Evolutionary conservation across 2,888 invertebrate genomes (phyloP), one percentile per base, ranked within the genome.

Genomic region (Drosophila phalerata): DNA sequence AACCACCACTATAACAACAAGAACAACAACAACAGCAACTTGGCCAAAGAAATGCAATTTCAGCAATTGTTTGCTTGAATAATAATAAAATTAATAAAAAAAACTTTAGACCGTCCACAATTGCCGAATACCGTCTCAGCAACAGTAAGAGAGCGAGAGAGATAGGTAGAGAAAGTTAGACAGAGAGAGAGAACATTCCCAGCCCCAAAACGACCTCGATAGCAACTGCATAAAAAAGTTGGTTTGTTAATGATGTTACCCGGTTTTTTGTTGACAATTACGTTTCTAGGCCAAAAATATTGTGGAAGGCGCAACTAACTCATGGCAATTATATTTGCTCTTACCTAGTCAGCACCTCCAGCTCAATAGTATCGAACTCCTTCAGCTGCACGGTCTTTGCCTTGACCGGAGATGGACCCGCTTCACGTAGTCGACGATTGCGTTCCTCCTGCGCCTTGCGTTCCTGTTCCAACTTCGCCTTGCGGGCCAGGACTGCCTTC

Each of bases 311-410:
- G 47, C 64, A 28, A 37, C 37, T 19, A 28, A 37, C 37, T 19
- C 6, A 19, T 47, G 17, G 30, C 40, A n/a, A 10, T 43, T 8
- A 28, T 17, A 13, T n/a, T n/a, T n/a, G 19, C 53, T 65, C 80
- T 92, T 92, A 96, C 96, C 97, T 97, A 74, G 94, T 93, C 67
- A 95, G 94, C 89, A 97, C 94, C 93, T 96, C 96, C 91, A 97
- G 93, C 92, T 96, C 95, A 90, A 97, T 95, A 42, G 95, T 94
- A 81, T 95, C 95, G 85, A 97, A 97, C 88, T 95, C 94, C 90
- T 95, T 94, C 45, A 95, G 92, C 93, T 95, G 94, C 34, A 92
- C 68, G 3, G 74, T 75, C 19, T 83, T 72, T 0, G 77, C 25
- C 53, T 90, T 90, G 9, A 81, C 62, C 9, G 88, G 81, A 13